Percentiles rank a stretch among this genome's conserved stretches.
phyloP scores from a whole-genome alignment of 2,888 invertebrate genomes.

The Furcula furcula region DNA sequence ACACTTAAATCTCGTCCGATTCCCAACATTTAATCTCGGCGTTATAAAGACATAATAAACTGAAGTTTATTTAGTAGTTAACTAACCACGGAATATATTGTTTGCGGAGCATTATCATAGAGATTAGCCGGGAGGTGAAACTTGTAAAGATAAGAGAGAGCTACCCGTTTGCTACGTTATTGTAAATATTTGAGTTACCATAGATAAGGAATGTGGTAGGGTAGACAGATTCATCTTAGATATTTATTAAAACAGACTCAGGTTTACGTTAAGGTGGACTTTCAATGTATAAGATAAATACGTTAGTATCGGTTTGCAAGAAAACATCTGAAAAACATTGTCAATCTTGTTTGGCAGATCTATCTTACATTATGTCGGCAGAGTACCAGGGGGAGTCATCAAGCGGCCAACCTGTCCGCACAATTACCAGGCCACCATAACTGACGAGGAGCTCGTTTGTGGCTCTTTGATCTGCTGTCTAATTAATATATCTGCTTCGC shows the following conservation, averaged over 20 bases:
- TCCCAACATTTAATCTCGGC: constrained; percentile 6
- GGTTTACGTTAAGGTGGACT: too few species aligned
- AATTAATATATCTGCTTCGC: constrained; percentile 60
- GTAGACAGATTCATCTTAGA: too few species aligned
- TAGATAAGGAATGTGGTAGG: too few species aligned
- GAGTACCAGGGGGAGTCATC: constrained; percentile 23
- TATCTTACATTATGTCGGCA: constrained; percentile 27
- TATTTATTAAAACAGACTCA: too few species aligned
- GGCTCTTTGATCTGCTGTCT: constrained; percentile 59
- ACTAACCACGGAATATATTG: constrained; percentile 40
- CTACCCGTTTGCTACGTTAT: constrained; percentile 31
- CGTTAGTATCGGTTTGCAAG: too few species aligned
- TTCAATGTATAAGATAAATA: too few species aligned
- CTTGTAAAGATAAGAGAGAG: constrained; percentile 48
- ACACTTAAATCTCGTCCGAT: constrained; percentile 6
- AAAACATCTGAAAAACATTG: too few species aligned
- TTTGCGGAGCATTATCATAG: constrained; percentile 42
- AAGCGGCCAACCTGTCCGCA: constrained; percentile 43
- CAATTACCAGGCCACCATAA: constrained; percentile 55
- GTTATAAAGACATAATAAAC: constrained; percentile 13
- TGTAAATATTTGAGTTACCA: constrained; percentile 47
- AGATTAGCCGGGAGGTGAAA: constrained; percentile 46
- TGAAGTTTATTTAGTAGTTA: constrained; percentile 26
- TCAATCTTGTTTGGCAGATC: constrained; percentile 8
- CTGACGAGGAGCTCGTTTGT: constrained; percentile 44